phyloP scores from a whole-genome alignment of 2,888 invertebrate species.

The Lithophane leautieri region DNA sequence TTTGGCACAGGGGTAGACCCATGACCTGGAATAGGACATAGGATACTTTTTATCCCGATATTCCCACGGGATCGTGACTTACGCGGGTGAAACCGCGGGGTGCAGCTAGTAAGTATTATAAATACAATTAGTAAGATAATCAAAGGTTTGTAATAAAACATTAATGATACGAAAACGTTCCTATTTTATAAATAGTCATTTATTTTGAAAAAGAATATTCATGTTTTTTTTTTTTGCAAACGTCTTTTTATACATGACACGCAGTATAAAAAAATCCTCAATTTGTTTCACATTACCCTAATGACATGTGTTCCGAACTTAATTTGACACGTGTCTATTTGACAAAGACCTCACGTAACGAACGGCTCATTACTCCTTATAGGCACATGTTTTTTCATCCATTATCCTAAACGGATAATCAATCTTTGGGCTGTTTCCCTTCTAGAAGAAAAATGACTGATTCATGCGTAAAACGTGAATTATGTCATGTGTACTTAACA shows the following conservation, averaged over 20 bases:
- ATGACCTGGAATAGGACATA: no score
- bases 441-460: neutral
- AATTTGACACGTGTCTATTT: conserved; percentile 7
- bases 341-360: conserved; percentile 14
- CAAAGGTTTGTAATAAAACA: no score
- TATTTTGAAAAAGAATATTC: no score
- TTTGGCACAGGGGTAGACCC: no score
- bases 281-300: conserved; percentile 31
- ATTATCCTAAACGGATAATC: conserved; percentile 25
- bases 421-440: conserved; percentile 11
- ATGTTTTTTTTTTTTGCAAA: no score
- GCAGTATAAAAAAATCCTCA: conserved; percentile 28
- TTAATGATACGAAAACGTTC: no score
- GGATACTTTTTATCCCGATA: no score
- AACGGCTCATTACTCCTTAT: conserved; percentile 1
- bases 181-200: neutral
- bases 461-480: neutral
- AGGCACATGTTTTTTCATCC: conserved; percentile 4
- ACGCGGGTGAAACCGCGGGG: no score
- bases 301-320: conserved; percentile 5
- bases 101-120: no score
- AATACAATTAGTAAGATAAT: no score
- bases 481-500: neutral
- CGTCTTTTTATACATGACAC: conserved; percentile 4
- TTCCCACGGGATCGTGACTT: no score